Percentiles rank a stretch among this genome's conserved stretches.
Conservation (phyloP, 2,888 invertebrate genomes). For the Meandrusa payeni region DNA sequence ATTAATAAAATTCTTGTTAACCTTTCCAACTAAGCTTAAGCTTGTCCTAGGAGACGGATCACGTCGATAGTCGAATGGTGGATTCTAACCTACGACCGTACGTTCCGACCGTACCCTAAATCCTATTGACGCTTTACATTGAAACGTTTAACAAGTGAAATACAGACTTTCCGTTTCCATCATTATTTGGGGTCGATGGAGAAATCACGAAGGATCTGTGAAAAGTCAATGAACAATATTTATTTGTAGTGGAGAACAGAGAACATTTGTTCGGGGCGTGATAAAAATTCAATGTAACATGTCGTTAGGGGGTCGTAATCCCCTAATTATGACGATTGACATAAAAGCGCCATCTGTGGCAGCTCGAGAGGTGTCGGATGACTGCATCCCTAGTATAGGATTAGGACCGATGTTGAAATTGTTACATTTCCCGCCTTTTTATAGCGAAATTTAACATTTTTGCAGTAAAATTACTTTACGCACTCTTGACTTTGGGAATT, state of each 20-base stretch:
- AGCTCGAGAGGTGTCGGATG: constrained; percentile 69
- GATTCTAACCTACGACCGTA: no score
- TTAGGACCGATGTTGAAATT: constrained; percentile 20
- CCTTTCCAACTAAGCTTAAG: no score
- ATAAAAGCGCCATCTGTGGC: constrained; percentile 78
- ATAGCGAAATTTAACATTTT: no score
- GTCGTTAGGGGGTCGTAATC: constrained; percentile 75
- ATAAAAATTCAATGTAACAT: constrained; percentile 73
- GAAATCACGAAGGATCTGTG: constrained; percentile 35
- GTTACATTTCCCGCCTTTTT: constrained; percentile 5
- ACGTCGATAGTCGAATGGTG: no score
- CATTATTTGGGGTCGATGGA: constrained; percentile 18
- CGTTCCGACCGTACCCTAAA: no score
- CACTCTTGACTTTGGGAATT: no score
- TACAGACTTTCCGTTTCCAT: neutral
- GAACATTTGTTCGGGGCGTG: constrained; percentile 75
- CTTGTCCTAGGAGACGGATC: no score
- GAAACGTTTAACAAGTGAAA: no score
- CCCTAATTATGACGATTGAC: constrained; percentile 80
- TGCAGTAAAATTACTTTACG: no score
- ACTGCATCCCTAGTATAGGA: constrained; percentile 40
- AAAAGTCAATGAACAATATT: constrained; percentile 62
- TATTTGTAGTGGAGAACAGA: constrained; percentile 43
- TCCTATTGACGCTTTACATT: no score
- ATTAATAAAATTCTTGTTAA: no score